Evolutionary conservation across 1,140 invertebrate genomes (phyloP), one percentile per base, ranked within the genome.

Genomic region (Tetragonula clypearis): DNA sequence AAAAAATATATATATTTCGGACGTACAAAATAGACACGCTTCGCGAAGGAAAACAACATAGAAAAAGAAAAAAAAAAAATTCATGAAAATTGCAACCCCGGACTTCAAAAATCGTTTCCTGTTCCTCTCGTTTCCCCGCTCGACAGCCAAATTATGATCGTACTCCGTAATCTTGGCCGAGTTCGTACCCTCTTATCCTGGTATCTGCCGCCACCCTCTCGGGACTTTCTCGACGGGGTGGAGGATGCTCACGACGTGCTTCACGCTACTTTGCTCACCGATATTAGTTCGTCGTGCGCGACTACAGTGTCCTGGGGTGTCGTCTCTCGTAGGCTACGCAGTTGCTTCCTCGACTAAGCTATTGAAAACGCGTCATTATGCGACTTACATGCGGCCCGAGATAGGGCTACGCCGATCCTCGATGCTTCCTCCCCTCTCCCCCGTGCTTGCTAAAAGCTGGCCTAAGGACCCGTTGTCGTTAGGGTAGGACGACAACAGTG

Each of bases 151-250:
- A 11, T n/a, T 62, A 11, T 62, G 23, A 23, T 62, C 3, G 60
- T 62, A n/a, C 15, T 75, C n/a, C 26, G 30, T 56, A 78, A 35
- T 85, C 85, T 87, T 62, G 86, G 53, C 72, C 58, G 75, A 60
- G 68, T 72, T 84, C 84, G 73, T 87, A 62, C 72, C 68, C 65
- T 74, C 56, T 80, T 83, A 30, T 84, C 72, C 74, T 72, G 41
- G 80, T 88, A 82, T 77, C 81, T 88, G 84, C 80, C 77, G 74
- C 76, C 26, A 26, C 49, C n/a, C n/a, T 56, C 23, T 41, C 0
- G 41, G 8, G 15, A 65, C 12, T 23, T 56, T 66, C 23, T 58
- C 11, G 80, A 58, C 35, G 78, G 56, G 62, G 62, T 11, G 53
- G 56, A 41, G 35, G 14, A 30, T 30, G 30, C n/a, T 23, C 30